Conservation (phyloP, 1,140 invertebrate species). For the Cotesia vestalis region DNA sequence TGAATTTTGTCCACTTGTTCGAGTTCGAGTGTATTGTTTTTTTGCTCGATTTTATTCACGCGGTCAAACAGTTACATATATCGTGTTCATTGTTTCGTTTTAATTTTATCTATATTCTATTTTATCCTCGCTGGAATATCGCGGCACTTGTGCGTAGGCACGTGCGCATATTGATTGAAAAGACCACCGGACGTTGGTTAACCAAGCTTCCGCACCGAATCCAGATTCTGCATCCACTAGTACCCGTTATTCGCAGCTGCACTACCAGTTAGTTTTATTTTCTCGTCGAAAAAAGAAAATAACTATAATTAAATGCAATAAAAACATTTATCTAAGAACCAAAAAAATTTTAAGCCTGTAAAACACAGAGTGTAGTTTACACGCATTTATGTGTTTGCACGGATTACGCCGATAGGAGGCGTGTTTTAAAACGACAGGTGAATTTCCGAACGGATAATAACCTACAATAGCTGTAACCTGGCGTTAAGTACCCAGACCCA, state of each 20-base stretch:
- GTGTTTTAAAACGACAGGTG: conserved; percentile 28
- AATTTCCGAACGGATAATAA: conserved; percentile 28
- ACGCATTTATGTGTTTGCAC: conserved; percentile 11
- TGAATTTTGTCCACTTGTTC: conserved; percentile 16
- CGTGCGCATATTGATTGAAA: conserved; percentile 20
- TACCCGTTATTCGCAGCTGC: neutral
- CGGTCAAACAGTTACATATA: conserved; percentile 11
- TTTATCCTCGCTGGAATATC: conserved; percentile 13
- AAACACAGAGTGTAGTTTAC: conserved; percentile 11
- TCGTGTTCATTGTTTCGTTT: neutral
- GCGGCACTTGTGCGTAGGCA: neutral
- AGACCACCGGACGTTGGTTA: conserved; percentile 19
- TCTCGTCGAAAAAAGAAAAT: neutral
- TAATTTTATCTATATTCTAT: neutral
- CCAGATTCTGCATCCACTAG: conserved; percentile 15
- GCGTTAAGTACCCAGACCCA: conserved; percentile 32
- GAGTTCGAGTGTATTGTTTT: conserved; percentile 26
- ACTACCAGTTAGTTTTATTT: neutral
- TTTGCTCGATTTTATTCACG: no score
- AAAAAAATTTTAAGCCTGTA: no score
- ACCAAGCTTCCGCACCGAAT: conserved; percentile 12
- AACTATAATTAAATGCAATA: neutral
- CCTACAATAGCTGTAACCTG: conserved; percentile 16
- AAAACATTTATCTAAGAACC: neutral
- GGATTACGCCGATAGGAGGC: conserved; percentile 1